A percentile compares a stretch with the other conserved stretches of the same genome.
Conservation (phyloP, 2,797 vertebrate species). For the Bucorvus abyssinicus region DNA sequence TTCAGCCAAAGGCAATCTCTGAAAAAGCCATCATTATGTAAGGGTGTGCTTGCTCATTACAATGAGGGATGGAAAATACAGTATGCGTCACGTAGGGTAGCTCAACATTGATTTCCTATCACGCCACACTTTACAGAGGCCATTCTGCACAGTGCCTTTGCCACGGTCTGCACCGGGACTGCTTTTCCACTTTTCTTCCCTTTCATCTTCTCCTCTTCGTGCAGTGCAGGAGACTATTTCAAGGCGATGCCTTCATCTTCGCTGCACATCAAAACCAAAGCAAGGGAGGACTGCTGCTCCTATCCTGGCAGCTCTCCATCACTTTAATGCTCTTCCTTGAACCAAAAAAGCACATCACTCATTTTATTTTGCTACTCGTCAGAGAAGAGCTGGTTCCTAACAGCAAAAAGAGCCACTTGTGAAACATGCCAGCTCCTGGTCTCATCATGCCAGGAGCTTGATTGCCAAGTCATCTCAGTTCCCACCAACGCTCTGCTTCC, state of each 20-base stretch:
- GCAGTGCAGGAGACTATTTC: conserved; percentile 16
- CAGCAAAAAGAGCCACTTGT: conserved; percentile 65
- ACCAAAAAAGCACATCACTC: conserved; percentile 65
- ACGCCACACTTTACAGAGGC: conserved; percentile 27
- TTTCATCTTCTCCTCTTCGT: conserved; percentile 24
- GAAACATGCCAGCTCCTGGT: conserved; percentile 50
- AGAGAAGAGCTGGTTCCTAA: conserved; percentile 51
- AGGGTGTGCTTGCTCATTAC: conserved; percentile 49
- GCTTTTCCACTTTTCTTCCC: background rate
- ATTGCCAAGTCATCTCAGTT: background rate
- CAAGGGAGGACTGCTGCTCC: conserved; percentile 36
- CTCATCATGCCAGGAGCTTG: conserved; percentile 51
- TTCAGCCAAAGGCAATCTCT: conserved; percentile 55
- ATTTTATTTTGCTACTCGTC: conserved; percentile 43
- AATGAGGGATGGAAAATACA: conserved; percentile 64
- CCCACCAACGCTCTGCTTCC: conserved; percentile 29
- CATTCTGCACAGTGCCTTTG: background rate
- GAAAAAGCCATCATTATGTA: conserved; percentile 65
- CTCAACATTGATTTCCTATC: conserved; percentile 68
- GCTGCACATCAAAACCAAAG: conserved; percentile 40
- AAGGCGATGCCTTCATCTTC: conserved; percentile 17
- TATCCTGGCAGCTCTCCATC: conserved; percentile 46
- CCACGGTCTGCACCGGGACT: background rate
- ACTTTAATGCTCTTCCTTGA: conserved; percentile 36
- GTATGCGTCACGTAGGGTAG: conserved; percentile 18